phyloP scores from a whole-genome alignment of 2,797 vertebrate genomes.

The Pangasius sanitwongsei region DNA sequence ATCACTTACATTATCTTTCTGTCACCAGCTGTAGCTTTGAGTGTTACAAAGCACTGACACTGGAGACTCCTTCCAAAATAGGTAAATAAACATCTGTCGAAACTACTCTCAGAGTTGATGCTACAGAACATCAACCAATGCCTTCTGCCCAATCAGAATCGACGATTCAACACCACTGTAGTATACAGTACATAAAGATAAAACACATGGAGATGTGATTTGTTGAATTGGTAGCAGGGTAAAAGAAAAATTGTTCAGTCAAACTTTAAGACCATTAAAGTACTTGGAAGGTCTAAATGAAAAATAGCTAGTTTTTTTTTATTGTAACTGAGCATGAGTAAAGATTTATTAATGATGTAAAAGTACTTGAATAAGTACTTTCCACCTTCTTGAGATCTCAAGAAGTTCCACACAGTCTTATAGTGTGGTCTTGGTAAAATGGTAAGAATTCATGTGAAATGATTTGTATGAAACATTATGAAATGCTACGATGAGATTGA shows the following conservation, averaged over 20 bases:
- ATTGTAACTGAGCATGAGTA: no score
- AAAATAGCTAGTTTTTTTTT: not conserved
- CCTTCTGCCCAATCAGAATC: not conserved
- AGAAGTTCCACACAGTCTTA: not conserved
- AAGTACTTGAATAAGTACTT: not conserved
- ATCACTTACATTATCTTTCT: not conserved
- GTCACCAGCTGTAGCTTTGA: not conserved
- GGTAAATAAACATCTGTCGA: not conserved
- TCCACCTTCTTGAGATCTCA: not conserved
- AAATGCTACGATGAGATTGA: not conserved
- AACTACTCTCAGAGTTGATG: not conserved
- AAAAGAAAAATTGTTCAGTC: not conserved
- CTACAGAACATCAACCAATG: not conserved
- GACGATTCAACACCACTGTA: not conserved
- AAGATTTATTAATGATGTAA: not conserved
- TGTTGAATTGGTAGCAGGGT: not conserved
- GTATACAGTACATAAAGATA: not conserved
- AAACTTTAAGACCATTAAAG: not conserved
- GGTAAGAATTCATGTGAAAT: not conserved
- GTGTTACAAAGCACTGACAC: not conserved
- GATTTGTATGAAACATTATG: not conserved
- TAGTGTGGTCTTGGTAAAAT: not conserved
- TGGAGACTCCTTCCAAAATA: not conserved
- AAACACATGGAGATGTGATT: not conserved
- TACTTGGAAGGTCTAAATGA: not conserved